Evolutionary conservation across 1,140 invertebrate genomes (phyloP).

Genomic region (Glossosoma conforme): DNA sequence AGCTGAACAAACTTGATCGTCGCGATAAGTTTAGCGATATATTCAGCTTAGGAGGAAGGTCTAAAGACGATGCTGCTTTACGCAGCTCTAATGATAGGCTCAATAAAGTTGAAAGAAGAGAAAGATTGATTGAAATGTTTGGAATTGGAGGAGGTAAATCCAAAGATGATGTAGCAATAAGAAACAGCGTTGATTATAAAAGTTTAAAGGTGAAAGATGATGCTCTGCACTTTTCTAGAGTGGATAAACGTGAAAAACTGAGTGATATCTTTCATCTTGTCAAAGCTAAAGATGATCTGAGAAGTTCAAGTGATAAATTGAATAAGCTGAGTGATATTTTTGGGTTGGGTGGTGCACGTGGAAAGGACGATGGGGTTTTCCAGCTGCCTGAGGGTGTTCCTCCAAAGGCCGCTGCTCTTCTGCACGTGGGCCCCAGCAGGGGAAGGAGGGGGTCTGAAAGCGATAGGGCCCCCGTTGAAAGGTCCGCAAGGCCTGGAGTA

Average conservation of each 20-base stretch:
- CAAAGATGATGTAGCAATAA: too few relatives aligned
- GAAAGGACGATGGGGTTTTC: slow-evolving; percentile 23
- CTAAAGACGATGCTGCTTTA: slow-evolving; percentile 41
- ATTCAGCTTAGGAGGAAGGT: slow-evolving; percentile 39
- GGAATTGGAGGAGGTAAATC: too few relatives aligned
- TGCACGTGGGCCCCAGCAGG: slow-evolving; percentile 46
- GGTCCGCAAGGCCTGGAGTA: not conserved
- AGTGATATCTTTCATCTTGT: too few relatives aligned
- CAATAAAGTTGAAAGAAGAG: slow-evolving; percentile 40
- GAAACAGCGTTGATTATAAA: too few relatives aligned
- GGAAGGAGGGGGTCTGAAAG: slow-evolving; percentile 25
- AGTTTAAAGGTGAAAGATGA: too few relatives aligned
- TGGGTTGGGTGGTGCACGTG: slow-evolving; percentile 36
- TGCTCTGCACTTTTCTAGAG: too few relatives aligned
- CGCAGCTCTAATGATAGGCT: slow-evolving; percentile 30
- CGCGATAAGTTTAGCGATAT: slow-evolving; percentile 43
- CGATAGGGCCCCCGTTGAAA: slow-evolving; percentile 7
- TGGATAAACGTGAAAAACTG: too few relatives aligned
- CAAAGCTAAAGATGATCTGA: slow-evolving; percentile 40
- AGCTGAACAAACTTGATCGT: slow-evolving; percentile 42
- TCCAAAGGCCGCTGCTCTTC: slow-evolving; percentile 53
- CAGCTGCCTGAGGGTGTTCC: slow-evolving; percentile 49
- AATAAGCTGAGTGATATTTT: slow-evolving; percentile 47
- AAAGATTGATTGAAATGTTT: too few relatives aligned
- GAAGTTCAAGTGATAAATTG: slow-evolving; percentile 36